These are phyloP conservation scores for Diplazon laetatorius DNA, from an alignment of 2,888 invertebrate genomes.

Conservation along the genomic window DNA sequence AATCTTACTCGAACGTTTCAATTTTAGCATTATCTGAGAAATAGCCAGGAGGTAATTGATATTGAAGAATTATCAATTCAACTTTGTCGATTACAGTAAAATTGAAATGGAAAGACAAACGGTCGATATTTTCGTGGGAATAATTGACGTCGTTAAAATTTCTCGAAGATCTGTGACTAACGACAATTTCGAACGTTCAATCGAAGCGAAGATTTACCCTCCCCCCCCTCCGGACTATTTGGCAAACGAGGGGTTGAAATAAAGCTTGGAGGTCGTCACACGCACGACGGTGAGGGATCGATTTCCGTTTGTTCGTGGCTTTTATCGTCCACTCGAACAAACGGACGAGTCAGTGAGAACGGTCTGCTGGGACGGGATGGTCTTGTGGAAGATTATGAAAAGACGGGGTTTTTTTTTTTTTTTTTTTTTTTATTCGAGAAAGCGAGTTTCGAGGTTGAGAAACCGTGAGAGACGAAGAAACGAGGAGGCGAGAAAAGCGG, in stretches of 20 bases:
- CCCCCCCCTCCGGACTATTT: neutral
- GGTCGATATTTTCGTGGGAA: no score
- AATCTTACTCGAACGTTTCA: no score
- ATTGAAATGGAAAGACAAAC: no score
- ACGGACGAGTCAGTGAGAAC: slow-evolving; percentile 1
- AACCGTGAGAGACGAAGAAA: slow-evolving; percentile 40
- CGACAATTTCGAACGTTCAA: neutral
- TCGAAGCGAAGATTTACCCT: neutral
- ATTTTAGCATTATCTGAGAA: no score
- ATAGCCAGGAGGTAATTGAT: no score
- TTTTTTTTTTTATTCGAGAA: no score
- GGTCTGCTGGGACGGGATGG: slow-evolving; percentile 36
- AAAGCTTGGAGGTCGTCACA: neutral
- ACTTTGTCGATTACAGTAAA: no score
- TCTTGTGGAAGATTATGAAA: slow-evolving; percentile 4
- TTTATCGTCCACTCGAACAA: slow-evolving; percentile 44
- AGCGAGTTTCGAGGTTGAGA: slow-evolving; percentile 13
- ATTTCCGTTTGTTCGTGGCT: slow-evolving; percentile 45
- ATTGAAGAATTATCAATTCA: no score
- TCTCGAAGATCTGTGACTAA: no score
- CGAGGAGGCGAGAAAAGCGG: slow-evolving; percentile 56
- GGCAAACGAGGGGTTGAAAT: neutral
- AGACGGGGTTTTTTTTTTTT: slow-evolving; percentile 32
- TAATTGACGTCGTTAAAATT: neutral
- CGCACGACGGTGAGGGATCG: slow-evolving; percentile 11